A percentile compares a stretch with the other conserved stretches of the same genome.
Evolutionary conservation across 2,113 vertebrate species (phyloP).

Genomic region (Bujurquina vittata): DNA sequence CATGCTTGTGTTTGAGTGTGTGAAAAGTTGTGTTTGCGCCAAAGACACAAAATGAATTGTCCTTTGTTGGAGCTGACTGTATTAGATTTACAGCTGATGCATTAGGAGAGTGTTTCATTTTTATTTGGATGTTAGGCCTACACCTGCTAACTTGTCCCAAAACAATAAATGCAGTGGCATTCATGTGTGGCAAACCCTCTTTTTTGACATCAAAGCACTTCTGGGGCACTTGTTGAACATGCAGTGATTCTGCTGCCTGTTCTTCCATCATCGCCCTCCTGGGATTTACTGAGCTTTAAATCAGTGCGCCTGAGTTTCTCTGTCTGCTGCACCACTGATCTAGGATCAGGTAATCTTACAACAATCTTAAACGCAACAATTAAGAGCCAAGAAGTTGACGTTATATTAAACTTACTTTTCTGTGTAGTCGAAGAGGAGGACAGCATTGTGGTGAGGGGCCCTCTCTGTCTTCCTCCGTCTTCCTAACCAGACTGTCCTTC

Average conservation of each 20-base stretch:
- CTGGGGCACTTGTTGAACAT: constrained; percentile 23
- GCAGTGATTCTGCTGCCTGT: constrained; percentile 40
- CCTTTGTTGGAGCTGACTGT: constrained; percentile 33
- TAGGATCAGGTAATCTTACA: constrained; percentile 33
- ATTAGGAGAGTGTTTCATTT: constrained; percentile 1
- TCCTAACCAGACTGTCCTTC: constrained; percentile 18
- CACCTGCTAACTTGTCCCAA: constrained; percentile 1
- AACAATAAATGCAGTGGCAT: constrained; percentile 9
- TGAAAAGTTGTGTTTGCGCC: constrained; percentile 26
- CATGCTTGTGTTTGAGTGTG: constrained; percentile 8
- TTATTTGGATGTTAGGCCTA: not conserved
- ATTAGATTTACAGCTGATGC: constrained; percentile 13
- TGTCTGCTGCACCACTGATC: constrained; percentile 21
- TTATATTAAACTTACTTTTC: constrained; percentile 72
- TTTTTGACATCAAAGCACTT: constrained; percentile 17
- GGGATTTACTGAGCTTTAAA: constrained; percentile 50
- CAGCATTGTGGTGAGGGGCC: constrained; percentile 35
- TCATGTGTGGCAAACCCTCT: constrained; percentile 5
- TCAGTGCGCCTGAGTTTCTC: constrained; percentile 27
- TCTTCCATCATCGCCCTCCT: constrained; percentile 45
- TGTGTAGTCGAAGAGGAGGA: constrained; percentile 39
- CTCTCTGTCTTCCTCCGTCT: constrained; percentile 8
- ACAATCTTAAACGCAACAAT: constrained; percentile 32
- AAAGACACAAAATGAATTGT: not conserved
- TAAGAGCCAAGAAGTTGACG: not conserved